Evolutionary conservation across 2,888 invertebrate species (phyloP).

Genomic region (Tortricodes alternella): DNA sequence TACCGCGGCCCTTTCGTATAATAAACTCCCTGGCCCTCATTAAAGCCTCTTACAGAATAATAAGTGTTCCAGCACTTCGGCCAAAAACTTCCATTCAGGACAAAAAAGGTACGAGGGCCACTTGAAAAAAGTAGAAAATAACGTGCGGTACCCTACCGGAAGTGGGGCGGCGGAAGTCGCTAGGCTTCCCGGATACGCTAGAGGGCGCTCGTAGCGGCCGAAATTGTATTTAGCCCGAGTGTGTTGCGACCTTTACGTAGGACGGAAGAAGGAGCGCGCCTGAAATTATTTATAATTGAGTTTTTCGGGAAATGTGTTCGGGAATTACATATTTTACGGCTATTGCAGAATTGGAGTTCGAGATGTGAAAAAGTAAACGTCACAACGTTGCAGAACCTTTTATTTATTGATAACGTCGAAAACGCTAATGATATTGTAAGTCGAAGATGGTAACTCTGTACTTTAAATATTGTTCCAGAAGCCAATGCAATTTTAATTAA

Average conservation of each 20-base stretch:
- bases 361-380: too few species aligned
- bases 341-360: too few species aligned
- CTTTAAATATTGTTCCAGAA: too few species aligned
- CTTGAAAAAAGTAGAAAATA: slow-evolving; percentile 71
- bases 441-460: too few species aligned
- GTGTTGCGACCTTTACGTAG: slow-evolving; percentile 46
- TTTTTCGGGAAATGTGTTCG: slow-evolving; percentile 10
- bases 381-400: too few species aligned
- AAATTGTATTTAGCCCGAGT: slow-evolving; percentile 76
- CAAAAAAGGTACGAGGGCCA: slow-evolving; percentile 66
- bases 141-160: slow-evolving; percentile 72
- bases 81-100: slow-evolving; percentile 38
- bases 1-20: slow-evolving; percentile 19
- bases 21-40: slow-evolving; percentile 23
- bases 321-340: slow-evolving; percentile 11
- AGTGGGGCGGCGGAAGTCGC: slow-evolving; percentile 72
- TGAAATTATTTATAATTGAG: slow-evolving; percentile 28
- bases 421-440: too few species aligned
- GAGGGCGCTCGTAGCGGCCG: slow-evolving; percentile 67
- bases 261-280: slow-evolving; percentile 9
- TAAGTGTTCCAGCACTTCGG: slow-evolving; percentile 26
- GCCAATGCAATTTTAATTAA: too few species aligned
- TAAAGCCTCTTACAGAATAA: slow-evolving; percentile 27
- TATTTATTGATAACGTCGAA: too few species aligned
- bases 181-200: slow-evolving; percentile 76